Base-by-base conservation (phyloP, 2,797 vertebrate species). In the Sebastes hubbsi region DNA sequence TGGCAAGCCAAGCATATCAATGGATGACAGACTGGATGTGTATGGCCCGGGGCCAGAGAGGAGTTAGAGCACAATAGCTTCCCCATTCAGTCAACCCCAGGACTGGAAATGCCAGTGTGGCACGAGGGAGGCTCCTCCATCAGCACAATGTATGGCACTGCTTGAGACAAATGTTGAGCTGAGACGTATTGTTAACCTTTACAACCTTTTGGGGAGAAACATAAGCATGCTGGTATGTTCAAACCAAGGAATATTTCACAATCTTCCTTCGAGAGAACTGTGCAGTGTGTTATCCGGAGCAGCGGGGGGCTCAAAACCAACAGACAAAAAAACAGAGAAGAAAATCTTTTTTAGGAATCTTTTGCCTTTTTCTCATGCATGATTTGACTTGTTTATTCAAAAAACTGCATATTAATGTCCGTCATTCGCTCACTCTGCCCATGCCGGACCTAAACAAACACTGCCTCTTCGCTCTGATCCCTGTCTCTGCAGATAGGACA, bases 1-100 rank as follows among this genome's bases (percentile, higher is more conserved):
- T 84, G 93, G 87, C 91, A 90, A 93, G 91, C 90, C 91, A 93
- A 94, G 94, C 94, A 89, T 94, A 93, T 95, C 93, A 92, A 91
- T 87, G 88, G 88, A 93, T 92, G 92, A 94, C 93, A 92, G 94
- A 91, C 91, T 89, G 93, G 93, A 91, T 91, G 84, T 91, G 90
- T 86, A 83, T 95, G 93, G 94, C 89, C 78, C 60, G 1, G 74
- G 80, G 94, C 93, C 92, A 93, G 88, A 90, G 85, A 86, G 82
- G 91, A 91, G 89, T 94, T 88, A 80, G 83, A 76, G 87, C 88
- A 92, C 90, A 92, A 94, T 90, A 86, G 89, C 78, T 80, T 81
- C 85, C 87, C 85, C 86, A 75, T 83, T 91, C 90, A 82, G 79
- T 89, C 81, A 85, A 85, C 74, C 87, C 85, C 79, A 68, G 78